These are phyloP conservation scores for Parnassius mnemosyne DNA, from an alignment of 2,888 invertebrate species.

Conservation along the genomic window DNA sequence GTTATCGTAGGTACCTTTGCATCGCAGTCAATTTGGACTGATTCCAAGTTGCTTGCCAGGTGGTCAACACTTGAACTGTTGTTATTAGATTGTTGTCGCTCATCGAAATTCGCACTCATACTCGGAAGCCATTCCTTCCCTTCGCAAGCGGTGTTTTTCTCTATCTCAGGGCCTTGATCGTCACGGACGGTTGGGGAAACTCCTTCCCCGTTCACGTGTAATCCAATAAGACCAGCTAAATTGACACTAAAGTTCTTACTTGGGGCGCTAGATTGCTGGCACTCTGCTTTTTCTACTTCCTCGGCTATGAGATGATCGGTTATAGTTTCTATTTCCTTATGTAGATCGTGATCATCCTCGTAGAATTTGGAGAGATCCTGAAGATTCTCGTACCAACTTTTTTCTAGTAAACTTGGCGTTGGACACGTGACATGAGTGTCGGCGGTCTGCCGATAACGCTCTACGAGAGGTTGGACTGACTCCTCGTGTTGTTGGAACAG, in stretches of 20 bases:
- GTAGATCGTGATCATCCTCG: slow-evolving; percentile 67
- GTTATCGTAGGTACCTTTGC: slow-evolving; percentile 71
- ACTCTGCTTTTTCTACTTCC: slow-evolving; percentile 46
- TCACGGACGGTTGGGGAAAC: slow-evolving; percentile 54
- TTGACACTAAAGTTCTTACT: slow-evolving; percentile 67
- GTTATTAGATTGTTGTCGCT: slow-evolving; percentile 42
- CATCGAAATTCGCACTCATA: slow-evolving; percentile 68
- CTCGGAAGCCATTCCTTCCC: slow-evolving; percentile 76
- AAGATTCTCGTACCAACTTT: slow-evolving; percentile 65
- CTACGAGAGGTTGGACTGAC: slow-evolving; percentile 66
- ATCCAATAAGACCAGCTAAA: slow-evolving; percentile 63
- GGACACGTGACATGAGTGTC: slow-evolving; percentile 41
- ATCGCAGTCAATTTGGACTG: slow-evolving; percentile 63
- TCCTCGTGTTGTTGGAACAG: slow-evolving; percentile 73
- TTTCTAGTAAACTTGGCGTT: slow-evolving; percentile 54
- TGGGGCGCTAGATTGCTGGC: slow-evolving; percentile 30
- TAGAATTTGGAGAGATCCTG: slow-evolving; percentile 74
- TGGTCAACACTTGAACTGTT: slow-evolving; percentile 54
- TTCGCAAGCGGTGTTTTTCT: slow-evolving; percentile 50
- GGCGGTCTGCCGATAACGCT: slow-evolving; percentile 53
- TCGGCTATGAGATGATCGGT: slow-evolving; percentile 59
- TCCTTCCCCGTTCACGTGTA: slow-evolving; percentile 63
- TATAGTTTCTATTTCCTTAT: slow-evolving; percentile 60
- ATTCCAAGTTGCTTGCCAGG: slow-evolving; percentile 58
- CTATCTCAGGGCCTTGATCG: slow-evolving; percentile 54